These are phyloP conservation scores for Pammene fasciana DNA, from an alignment of 2,888 invertebrate species.

Conservation along the genomic window DNA sequence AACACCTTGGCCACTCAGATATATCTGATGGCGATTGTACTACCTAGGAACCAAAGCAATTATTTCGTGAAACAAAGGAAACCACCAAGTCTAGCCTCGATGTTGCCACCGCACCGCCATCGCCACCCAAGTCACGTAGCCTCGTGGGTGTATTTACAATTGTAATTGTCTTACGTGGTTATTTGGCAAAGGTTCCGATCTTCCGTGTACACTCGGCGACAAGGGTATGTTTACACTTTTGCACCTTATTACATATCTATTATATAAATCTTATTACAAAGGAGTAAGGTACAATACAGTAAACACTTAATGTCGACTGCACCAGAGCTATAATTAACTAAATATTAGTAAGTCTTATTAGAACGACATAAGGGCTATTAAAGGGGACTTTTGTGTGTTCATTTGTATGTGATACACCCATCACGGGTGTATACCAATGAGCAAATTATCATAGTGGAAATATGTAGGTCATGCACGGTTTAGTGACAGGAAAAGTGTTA, in stretches of 20 bases:
- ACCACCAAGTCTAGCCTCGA: slow-evolving; percentile 5
- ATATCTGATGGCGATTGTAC: too few relatives aligned
- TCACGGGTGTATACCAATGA: background rate
- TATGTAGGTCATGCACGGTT: background rate
- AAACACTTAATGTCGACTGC: too few relatives aligned
- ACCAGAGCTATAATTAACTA: too few relatives aligned
- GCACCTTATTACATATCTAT: too few relatives aligned
- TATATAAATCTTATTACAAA: background rate
- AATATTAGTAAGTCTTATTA: too few relatives aligned
- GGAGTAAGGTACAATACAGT: background rate
- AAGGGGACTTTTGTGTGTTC: background rate
- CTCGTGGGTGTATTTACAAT: slow-evolving; percentile 45
- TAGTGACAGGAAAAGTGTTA: too few relatives aligned
- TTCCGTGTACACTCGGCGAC: slow-evolving; percentile 1
- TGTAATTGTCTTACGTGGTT: slow-evolving; percentile 45
- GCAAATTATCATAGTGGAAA: background rate
- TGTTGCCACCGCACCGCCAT: slow-evolving; percentile 35
- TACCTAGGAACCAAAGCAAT: too few relatives aligned
- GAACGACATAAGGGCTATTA: background rate
- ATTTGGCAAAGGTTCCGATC: slow-evolving; percentile 45
- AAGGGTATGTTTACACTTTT: background rate
- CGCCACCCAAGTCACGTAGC: slow-evolving; percentile 44
- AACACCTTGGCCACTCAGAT: too few relatives aligned
- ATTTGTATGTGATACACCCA: background rate
- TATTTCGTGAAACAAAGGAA: background rate